Evolutionary conservation across 2,113 vertebrate genomes (phyloP), one percentile per base, ranked within the genome.

Genomic region (Pantherophis guttatus): DNA sequence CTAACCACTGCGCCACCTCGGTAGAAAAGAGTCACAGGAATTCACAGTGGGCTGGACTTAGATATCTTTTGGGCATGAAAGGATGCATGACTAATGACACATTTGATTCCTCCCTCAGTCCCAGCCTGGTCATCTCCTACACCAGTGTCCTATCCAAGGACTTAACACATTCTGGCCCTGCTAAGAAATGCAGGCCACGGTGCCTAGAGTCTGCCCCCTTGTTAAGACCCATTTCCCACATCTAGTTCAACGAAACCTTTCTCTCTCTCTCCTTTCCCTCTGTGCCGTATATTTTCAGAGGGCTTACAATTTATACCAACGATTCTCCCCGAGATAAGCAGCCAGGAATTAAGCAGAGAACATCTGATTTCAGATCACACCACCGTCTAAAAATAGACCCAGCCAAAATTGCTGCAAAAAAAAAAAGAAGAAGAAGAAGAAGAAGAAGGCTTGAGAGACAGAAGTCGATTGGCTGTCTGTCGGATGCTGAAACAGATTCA

Each of bases 331-430:
- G 93, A 93, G 94, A 88, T 93, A 95, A 81, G 91, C 90, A 93
- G 91, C 95, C 91, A 94, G 96, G 86, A 91, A 97, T 97, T 96
- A 97, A 96, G 95, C 94, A 96, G 95, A 95, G 93, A 94, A 91
- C 92, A 94, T 92, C 92, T 96, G 93, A 95, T 96, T 58, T 94
- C 94, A 95, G 94, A 96, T 96, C 96, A 96, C 96, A 95, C 94
- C 94, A 53, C 93, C 90, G 57, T 65, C 95, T 96, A 97, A 96
- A 97, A 96, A 97, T 96, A 96, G 93, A 94, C 89, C 70, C 87
- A 94, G 95, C 96, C 95, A 95, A 96, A 92, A 93, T 92, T 92
- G 91, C 92, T 96, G 96, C 96, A 95, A 96, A 95, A 95, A 50
- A 50, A 50, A 50, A 50, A 50, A 50, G 1, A 48, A 48, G 0